Evolutionary conservation across 2,888 invertebrate genomes (phyloP), one percentile per base, ranked within the genome.

Genomic region (Xylota sylvarum): DNA sequence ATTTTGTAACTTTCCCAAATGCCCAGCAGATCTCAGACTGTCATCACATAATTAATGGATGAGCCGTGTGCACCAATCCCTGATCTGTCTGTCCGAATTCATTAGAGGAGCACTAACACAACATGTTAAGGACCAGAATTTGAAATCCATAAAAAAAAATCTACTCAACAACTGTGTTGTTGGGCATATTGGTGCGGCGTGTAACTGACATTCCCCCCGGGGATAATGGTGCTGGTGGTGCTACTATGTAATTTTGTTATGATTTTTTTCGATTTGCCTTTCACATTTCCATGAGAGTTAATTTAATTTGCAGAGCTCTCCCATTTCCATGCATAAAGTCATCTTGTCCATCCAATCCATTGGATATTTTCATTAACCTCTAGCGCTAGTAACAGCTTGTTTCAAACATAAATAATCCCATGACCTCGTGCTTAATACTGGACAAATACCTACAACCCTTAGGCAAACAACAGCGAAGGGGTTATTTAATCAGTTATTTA

Each of bases 11-110:
- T 77, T 76, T 86, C 77, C 82, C 72, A 72, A 86, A 82, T 86
- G 82, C 65, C 77, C 85, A 82, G 72, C 85, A 86, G 81, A 86
- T 86, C 81, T 82, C 72, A 72, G 82, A 85, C 81, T 88, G 88
- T 88, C 88, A 88, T 83, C 88, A 79, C 88, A 79, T 88, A 88
- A 88, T 88, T 88, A 88, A 88, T 88, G 88, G 88, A 88, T 88
- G 88, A 87, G 88, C 67, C 84, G 72, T 77, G 77, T 82, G 83
- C 81, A 85, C 85, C 77, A 86, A 86, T 86, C 81, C 85, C 76
- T 67, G 85, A 86, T 77, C 81, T 77, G 85, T 86, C 85, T 86
- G 85, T 86, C 85, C 72, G 72, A 86, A 81, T 86, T 86, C 85
- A 86, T 86, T 86, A 86, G 85, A 81, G 81, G 58, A 77, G 72